These are phyloP conservation scores for Mycetomoellerius zeteki DNA, from an alignment of 1,140 invertebrate species.

Conservation along the genomic window DNA sequence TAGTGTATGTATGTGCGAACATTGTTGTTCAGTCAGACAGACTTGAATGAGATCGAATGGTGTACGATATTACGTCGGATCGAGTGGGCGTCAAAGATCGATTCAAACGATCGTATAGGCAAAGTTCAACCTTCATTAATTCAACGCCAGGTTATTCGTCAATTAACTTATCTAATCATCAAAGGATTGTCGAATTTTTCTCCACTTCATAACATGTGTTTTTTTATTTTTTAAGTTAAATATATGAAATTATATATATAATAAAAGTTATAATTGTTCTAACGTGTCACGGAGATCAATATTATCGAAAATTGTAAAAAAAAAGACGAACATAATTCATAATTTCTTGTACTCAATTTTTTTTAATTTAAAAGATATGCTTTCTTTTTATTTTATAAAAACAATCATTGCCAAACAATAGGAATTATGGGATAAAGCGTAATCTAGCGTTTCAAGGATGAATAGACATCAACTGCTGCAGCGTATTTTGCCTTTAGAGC, in stretches of 20 bases:
- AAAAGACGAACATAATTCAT: background rate
- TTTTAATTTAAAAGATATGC: background rate
- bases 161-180: constrained; percentile 11
- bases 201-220: background rate
- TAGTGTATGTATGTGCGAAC: constrained; percentile 26
- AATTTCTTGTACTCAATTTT: background rate
- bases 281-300: background rate
- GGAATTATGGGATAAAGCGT: background rate
- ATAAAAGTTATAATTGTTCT: background rate
- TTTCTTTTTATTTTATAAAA: background rate
- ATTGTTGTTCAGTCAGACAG: constrained; percentile 15
- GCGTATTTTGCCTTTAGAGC: constrained; percentile 36
- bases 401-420: background rate
- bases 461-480: background rate
- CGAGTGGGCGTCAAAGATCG: constrained; percentile 61
- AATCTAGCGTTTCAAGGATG: constrained; percentile 41
- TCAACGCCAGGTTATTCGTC: constrained; percentile 25
- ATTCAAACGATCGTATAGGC: constrained; percentile 51
- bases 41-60: constrained; percentile 64
- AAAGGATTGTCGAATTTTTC: background rate
- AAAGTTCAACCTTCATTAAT: constrained; percentile 71
- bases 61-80: constrained; percentile 25
- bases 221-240: background rate
- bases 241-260: background rate
- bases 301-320: background rate